phyloP scores from a whole-genome alignment of 2,888 invertebrate genomes.

The Cryptus viduatorius region DNA sequence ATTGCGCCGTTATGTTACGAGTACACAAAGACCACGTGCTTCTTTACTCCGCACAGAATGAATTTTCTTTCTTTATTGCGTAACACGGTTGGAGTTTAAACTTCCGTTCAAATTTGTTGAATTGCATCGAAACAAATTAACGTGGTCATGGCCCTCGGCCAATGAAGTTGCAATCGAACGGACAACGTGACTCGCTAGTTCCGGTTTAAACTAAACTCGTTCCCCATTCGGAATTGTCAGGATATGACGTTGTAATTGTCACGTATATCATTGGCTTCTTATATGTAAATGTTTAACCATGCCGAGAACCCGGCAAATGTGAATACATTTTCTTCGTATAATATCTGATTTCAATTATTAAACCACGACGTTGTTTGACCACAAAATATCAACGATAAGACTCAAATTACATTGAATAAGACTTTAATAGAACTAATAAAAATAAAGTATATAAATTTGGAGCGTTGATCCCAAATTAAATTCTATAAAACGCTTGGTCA shows the following conservation, averaged over 20 bases:
- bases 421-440: too few species aligned
- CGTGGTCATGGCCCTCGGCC: conserved; percentile 46
- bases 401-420: not conserved
- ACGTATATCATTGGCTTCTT: conserved; percentile 22
- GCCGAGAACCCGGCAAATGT: conserved; percentile 22
- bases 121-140: conserved; percentile 41
- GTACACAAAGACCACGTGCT: conserved; percentile 56
- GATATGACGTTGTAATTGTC: conserved; percentile 29
- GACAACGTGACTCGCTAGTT: conserved; percentile 62
- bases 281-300: not conserved
- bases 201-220: conserved; percentile 43
- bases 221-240: not conserved
- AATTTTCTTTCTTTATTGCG: conserved; percentile 52
- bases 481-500: too few species aligned
- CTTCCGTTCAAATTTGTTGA: conserved; percentile 58
- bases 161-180: conserved; percentile 52
- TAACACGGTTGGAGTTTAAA: conserved; percentile 47
- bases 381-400: not conserved
- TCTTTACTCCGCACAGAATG: conserved; percentile 7
- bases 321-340: not conserved
- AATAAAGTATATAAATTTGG: too few species aligned
- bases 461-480: too few species aligned
- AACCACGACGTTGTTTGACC: too few species aligned
- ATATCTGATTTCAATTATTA: not conserved
- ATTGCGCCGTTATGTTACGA: conserved; percentile 2